Percentiles rank a stretch among this genome's conserved stretches.
Conservation (phyloP, 1,140 invertebrate genomes). For the Nebria ingens region DNA sequence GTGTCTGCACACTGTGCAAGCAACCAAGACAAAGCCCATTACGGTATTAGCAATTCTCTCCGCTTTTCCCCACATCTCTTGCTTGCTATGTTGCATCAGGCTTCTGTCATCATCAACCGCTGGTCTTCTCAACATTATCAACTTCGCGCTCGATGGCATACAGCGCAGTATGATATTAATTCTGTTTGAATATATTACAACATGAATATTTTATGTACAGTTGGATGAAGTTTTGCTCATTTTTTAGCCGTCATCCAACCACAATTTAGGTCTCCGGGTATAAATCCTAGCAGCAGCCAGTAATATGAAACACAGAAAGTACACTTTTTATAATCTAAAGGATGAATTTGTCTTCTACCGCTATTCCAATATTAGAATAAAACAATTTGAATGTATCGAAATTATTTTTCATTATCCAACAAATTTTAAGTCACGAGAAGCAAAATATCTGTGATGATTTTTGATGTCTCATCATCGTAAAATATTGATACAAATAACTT, state of each 20-base stretch:
- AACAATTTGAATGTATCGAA: too few relatives aligned
- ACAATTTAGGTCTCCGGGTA: too few relatives aligned
- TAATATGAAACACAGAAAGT: too few relatives aligned
- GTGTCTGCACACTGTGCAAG: background rate
- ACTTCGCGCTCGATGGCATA: background rate
- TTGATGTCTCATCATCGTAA: too few relatives aligned
- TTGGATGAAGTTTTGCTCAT: background rate
- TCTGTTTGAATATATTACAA: background rate
- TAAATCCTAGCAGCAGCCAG: too few relatives aligned
- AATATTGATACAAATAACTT: too few relatives aligned
- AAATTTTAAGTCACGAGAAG: too few relatives aligned
- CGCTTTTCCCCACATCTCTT: background rate
- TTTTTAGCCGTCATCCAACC: background rate
- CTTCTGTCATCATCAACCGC: constrained; percentile 4
- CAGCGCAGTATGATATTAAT: background rate
- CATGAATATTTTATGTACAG: constrained; percentile 18
- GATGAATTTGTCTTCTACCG: too few relatives aligned
- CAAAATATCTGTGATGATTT: too few relatives aligned
- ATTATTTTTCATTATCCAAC: too few relatives aligned
- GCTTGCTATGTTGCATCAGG: background rate
- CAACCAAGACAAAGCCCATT: constrained; percentile 13
- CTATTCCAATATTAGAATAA: too few relatives aligned
- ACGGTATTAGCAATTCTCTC: constrained; percentile 14
- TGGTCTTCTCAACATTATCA: constrained; percentile 2
- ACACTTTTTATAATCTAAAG: too few relatives aligned